Percentiles rank a stretch among this genome's conserved stretches.
Conservation (phyloP, 2,113 vertebrate species). For the Urocynchramus pylzowi region DNA sequence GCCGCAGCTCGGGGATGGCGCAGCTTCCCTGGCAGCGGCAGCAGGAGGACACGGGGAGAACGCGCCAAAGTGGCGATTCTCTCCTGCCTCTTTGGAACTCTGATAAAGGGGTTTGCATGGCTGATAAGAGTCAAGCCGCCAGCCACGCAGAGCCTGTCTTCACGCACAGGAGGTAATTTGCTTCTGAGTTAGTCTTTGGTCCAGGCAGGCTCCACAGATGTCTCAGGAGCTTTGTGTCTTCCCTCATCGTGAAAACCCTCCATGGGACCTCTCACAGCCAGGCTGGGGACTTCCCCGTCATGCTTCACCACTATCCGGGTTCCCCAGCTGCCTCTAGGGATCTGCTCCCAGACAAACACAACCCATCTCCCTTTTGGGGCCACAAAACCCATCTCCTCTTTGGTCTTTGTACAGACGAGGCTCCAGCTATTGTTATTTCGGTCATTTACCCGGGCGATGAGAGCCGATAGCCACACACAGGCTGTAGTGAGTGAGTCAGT, state of each 20-base stretch:
- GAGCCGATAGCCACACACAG: neutral
- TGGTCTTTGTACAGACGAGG: neutral
- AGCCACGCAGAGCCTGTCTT: neutral
- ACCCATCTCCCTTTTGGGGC: neutral
- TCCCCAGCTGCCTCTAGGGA: neutral
- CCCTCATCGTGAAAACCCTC: neutral
- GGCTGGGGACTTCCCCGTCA: neutral
- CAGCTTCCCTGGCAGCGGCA: neutral
- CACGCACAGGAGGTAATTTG: neutral
- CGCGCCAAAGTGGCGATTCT: rapidly evolving
- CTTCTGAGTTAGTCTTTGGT: neutral
- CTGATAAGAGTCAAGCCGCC: neutral
- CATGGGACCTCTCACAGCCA: neutral
- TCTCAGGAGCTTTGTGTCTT: neutral
- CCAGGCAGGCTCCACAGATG: neutral
- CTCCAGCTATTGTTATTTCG: neutral
- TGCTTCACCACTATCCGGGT: rapidly evolving
- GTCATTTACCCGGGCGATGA: neutral
- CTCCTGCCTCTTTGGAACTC: neutral
- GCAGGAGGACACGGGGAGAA: neutral
- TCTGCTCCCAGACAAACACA: neutral
- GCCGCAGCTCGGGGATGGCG: neutral
- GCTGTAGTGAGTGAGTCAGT: neutral
- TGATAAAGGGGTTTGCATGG: neutral
- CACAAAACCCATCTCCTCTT: neutral